A percentile compares a stretch with the other conserved stretches of the same genome.
Evolutionary conservation across 2,797 vertebrate species (phyloP).

Genomic region (Chaetophractus vellerosus): DNA sequence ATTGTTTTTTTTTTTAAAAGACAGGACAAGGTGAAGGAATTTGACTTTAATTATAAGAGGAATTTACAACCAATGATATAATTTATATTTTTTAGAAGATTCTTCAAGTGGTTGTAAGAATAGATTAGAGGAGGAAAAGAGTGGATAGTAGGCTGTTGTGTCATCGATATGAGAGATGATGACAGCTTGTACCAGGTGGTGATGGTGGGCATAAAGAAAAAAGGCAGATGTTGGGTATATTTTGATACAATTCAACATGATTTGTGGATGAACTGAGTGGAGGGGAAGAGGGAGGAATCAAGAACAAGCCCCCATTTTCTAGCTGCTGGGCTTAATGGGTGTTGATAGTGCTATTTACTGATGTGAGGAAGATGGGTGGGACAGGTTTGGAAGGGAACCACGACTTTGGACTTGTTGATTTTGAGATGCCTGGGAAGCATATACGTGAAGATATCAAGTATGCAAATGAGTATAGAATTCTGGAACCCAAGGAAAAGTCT

Average conservation of each 20-base stretch:
- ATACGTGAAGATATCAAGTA: too few relatives aligned
- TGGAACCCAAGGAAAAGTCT: too few relatives aligned
- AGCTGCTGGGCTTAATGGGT: not conserved
- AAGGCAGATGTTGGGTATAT: not conserved
- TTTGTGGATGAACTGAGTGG: not conserved
- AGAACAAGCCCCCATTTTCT: not conserved
- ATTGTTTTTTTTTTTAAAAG: too few relatives aligned
- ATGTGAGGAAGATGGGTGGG: not conserved
- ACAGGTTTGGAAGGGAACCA: not conserved
- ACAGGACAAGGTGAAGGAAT: not conserved
- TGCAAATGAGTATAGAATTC: too few relatives aligned
- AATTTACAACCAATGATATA: not conserved
- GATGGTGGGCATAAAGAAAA: not conserved
- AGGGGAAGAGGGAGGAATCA: not conserved
- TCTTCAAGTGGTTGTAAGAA: not conserved
- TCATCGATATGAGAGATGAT: not conserved
- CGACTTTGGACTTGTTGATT: not conserved
- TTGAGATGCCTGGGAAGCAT: too few relatives aligned
- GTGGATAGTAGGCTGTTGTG: not conserved
- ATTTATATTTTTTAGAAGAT: not conserved
- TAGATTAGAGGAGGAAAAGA: not conserved
- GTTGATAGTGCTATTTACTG: not conserved
- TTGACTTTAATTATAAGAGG: conserved; percentile 14
- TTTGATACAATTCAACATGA: not conserved
- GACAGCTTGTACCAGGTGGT: not conserved